Evolutionary conservation across 2,888 invertebrate genomes (phyloP).

Genomic region (Cheilosia grossa): DNA sequence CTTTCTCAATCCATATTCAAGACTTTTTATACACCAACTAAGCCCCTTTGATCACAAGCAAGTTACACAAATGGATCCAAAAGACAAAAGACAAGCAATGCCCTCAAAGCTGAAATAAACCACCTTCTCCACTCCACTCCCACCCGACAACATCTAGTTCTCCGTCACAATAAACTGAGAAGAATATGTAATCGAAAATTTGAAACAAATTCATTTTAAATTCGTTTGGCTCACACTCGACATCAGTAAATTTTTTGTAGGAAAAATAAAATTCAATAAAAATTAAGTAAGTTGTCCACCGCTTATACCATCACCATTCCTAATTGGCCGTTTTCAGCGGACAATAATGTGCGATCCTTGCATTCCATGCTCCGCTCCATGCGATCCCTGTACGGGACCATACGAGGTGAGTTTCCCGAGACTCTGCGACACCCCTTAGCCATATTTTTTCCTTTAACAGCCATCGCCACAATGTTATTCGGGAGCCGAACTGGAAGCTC

Average conservation of each 20-base stretch:
- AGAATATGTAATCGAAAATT: background rate
- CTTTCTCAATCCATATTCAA: no score
- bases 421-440: background rate
- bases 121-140: background rate
- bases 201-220: slow-evolving; percentile 12
- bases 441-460: slow-evolving; percentile 66
- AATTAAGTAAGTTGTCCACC: slow-evolving; percentile 6
- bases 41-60: no score
- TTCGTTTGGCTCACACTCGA: slow-evolving; percentile 26
- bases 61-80: no score
- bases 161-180: background rate
- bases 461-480: slow-evolving; percentile 80
- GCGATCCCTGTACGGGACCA: slow-evolving; percentile 81
- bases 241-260: slow-evolving; percentile 40
- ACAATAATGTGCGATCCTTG: slow-evolving; percentile 59
- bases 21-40: no score
- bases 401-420: slow-evolving; percentile 78
- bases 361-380: slow-evolving; percentile 77
- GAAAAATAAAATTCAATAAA: slow-evolving; percentile 31
- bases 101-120: no score
- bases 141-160: slow-evolving; percentile 10
- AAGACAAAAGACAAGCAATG: no score
- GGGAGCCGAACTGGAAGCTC: slow-evolving; percentile 79
- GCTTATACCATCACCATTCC: background rate
- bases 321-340: background rate